phyloP scores from a whole-genome alignment of 2,113 vertebrate species.

The Henicopernis longicauda region DNA sequence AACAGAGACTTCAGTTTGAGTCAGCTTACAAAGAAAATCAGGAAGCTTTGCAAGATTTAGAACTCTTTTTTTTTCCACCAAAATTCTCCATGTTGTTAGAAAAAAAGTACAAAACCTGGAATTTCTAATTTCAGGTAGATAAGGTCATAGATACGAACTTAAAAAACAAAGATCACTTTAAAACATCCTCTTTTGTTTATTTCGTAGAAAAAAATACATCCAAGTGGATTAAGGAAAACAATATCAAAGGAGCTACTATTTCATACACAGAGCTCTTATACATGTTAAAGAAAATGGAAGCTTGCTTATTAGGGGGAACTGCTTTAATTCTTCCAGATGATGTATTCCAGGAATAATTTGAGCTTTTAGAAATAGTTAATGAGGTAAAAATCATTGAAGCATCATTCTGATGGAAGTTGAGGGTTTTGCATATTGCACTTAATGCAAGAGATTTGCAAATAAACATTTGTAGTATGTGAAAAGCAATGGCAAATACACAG shows the following conservation, averaged over 20 bases:
- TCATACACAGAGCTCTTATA: neutral
- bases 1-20: neutral
- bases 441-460: neutral
- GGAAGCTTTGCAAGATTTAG: neutral
- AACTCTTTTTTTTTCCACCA: neutral
- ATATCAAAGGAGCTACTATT: neutral
- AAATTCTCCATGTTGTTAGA: neutral
- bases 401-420: neutral
- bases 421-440: neutral
- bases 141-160: neutral
- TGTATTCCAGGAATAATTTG: neutral
- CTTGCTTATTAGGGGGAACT: neutral
- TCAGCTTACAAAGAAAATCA: neutral
- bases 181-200: neutral
- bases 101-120: neutral
- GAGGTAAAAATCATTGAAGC: neutral
- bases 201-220: neutral
- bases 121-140: neutral
- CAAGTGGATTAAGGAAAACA: neutral
- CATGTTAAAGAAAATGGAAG: rapidly evolving
- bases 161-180: neutral
- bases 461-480: neutral
- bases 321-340: neutral
- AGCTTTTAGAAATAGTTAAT: neutral
- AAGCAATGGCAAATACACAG: neutral